A percentile compares a stretch with the other conserved stretches of the same genome.
These are phyloP conservation scores for Tetrao urogallus DNA, from an alignment of 2,113 vertebrate species.

Conservation along the genomic window DNA sequence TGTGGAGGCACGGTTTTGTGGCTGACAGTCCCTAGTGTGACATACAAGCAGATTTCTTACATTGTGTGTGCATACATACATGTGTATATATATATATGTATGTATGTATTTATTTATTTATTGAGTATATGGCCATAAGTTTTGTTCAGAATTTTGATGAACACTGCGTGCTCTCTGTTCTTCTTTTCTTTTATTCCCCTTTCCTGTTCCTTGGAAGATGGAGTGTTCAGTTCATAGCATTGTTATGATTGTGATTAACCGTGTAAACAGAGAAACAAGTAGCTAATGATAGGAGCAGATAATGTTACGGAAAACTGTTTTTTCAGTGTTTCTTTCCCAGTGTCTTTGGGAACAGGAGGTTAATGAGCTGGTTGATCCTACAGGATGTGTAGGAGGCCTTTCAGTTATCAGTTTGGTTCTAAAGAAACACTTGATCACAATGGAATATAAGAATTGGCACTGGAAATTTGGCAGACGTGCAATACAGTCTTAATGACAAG, in stretches of 20 bases:
- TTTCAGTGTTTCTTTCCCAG: background rate
- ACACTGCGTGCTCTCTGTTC: background rate
- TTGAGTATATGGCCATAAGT: background rate
- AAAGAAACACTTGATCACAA: background rate
- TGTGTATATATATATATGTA: background rate
- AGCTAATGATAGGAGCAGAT: background rate
- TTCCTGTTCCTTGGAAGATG: background rate
- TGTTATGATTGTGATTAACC: background rate
- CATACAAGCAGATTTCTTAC: background rate
- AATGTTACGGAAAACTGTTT: background rate
- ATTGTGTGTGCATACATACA: background rate
- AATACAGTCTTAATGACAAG: background rate
- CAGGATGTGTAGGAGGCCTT: background rate
- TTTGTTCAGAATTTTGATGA: background rate
- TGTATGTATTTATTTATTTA: background rate
- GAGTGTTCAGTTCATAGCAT: background rate
- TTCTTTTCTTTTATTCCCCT: background rate
- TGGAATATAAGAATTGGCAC: background rate
- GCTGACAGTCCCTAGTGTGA: background rate
- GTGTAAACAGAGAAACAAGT: background rate
- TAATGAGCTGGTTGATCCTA: slow-evolving; percentile 1
- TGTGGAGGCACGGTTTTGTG: background rate
- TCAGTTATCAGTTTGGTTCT: background rate
- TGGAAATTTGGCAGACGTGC: slow-evolving; percentile 36
- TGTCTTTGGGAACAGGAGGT: background rate